Conservation (phyloP, 2,797 vertebrate genomes). For the Onychomys leucogaster region DNA sequence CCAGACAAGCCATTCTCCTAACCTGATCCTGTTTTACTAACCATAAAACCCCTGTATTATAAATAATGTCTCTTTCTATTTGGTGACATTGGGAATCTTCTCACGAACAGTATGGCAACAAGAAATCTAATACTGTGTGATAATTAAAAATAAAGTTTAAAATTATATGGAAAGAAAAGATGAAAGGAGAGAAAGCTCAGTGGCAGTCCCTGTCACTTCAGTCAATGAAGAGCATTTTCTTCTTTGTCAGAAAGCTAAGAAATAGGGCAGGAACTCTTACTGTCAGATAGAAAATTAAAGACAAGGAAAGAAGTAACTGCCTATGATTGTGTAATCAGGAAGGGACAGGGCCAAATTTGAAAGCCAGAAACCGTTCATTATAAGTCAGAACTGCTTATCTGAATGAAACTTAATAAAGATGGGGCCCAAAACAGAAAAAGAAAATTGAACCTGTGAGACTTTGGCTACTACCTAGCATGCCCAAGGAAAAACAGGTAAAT, state of each 20-base stretch:
- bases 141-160: neutral
- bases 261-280: neutral
- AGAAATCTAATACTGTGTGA: neutral
- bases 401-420: neutral
- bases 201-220: neutral
- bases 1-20: neutral
- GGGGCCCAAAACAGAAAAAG: neutral
- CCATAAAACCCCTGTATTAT: conserved; percentile 1
- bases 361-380: neutral
- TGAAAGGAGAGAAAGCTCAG: conserved; percentile 28
- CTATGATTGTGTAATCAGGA: neutral
- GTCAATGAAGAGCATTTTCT: neutral
- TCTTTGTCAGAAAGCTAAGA: conserved; percentile 5
- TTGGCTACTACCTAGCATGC: neutral
- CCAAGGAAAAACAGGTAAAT: neutral
- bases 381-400: neutral
- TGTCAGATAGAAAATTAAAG: neutral
- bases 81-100: neutral
- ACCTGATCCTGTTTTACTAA: conserved; percentile 39
- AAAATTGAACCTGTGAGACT: neutral
- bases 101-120: neutral
- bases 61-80: conserved; percentile 50
- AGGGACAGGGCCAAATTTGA: neutral
- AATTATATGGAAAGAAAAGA: neutral
- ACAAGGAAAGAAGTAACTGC: neutral